A percentile compares a stretch with the other conserved stretches of the same genome.
Conservation (phyloP, 2,888 invertebrate genomes). For the Molanna angustata region DNA sequence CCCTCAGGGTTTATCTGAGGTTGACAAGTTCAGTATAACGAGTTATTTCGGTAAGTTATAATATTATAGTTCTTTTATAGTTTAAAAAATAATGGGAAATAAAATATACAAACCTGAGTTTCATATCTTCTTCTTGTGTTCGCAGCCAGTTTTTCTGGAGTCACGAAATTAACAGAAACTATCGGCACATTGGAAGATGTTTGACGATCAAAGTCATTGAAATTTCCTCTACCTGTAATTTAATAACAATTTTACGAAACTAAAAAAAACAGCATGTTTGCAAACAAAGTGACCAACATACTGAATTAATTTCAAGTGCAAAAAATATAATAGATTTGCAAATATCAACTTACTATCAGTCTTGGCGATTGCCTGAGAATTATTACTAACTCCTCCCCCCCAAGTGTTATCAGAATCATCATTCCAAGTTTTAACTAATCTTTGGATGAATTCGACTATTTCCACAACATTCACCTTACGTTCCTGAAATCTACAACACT, state of each 20-base stretch:
- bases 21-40: no score
- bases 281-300: not conserved
- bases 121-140: slow-evolving; percentile 65
- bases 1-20: no score
- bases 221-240: slow-evolving; percentile 24
- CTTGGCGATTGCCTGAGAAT: slow-evolving; percentile 37
- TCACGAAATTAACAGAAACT: slow-evolving; percentile 63
- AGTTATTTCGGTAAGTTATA: no score
- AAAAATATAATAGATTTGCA: slow-evolving; percentile 6
- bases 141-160: slow-evolving; percentile 63
- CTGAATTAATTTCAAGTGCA: not conserved
- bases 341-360: slow-evolving; percentile 37
- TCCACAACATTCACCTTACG: slow-evolving; percentile 60
- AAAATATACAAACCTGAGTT: slow-evolving; percentile 61
- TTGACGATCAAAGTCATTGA: slow-evolving; percentile 27
- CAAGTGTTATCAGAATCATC: slow-evolving; percentile 19
- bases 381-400: slow-evolving; percentile 38
- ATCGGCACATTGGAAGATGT: slow-evolving; percentile 43
- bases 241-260: not conserved
- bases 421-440: slow-evolving; percentile 50
- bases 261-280: not conserved
- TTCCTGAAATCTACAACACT: slow-evolving; percentile 55
- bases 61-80: no score
- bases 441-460: slow-evolving; percentile 68
- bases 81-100: not conserved